phyloP scores from a whole-genome alignment of 2,888 invertebrate species.

The Serripes groenlandicus region DNA sequence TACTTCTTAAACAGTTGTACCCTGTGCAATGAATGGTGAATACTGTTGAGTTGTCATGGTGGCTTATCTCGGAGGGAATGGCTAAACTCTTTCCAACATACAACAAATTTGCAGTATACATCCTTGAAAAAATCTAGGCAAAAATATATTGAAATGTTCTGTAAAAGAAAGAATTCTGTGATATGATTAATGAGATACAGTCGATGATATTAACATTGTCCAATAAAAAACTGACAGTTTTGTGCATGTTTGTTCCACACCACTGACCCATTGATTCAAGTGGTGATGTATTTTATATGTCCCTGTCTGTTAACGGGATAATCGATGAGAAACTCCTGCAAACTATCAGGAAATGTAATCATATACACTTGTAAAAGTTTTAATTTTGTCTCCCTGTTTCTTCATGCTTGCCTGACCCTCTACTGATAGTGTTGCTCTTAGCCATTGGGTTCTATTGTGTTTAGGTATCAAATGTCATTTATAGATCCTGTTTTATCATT shows the following conservation, averaged over 20 bases:
- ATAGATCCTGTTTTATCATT: neutral
- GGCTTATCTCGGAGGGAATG: no score
- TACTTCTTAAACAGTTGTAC: no score
- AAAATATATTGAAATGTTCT: no score
- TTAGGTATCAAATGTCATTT: neutral
- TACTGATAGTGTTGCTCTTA: neutral
- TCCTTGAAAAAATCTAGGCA: no score
- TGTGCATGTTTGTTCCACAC: conserved; percentile 15
- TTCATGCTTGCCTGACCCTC: neutral
- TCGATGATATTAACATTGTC: no score
- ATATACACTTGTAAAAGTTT: conserved; percentile 4
- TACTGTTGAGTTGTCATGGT: no score
- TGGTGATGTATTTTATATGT: conserved; percentile 18
- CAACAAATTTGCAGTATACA: no score
- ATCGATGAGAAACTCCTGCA: neutral
- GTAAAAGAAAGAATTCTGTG: no score
- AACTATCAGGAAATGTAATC: conserved; percentile 21
- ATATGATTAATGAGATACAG: no score
- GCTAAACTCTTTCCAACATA: no score
- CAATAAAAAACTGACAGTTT: conserved; percentile 10
- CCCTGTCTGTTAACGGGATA: conserved; percentile 1
- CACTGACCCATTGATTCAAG: conserved; percentile 15
- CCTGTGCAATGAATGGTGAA: no score
- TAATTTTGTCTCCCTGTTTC: neutral
- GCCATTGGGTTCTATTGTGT: neutral